Base-by-base conservation (phyloP, 2,113 vertebrate genomes). In the Corydoras maculifer region DNA sequence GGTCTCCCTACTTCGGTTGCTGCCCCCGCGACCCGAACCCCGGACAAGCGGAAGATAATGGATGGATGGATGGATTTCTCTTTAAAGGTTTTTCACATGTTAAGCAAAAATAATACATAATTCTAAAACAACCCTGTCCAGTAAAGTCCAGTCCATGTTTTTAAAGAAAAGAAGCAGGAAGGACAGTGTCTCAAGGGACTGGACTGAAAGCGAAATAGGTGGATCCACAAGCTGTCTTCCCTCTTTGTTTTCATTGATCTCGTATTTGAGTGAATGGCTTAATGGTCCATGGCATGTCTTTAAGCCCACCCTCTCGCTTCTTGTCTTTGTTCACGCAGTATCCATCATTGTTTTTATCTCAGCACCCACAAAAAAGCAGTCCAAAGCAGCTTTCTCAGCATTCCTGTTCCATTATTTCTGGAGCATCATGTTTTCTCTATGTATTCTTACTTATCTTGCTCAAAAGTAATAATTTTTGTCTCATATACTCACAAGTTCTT, bases 51-150 rank as follows among this genome's bases (percentile, higher is more conserved):
- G n/a, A n/a, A n/a, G n/a, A n/a, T n/a, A n/a, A n/a, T n/a, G n/a
- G n/a, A n/a, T n/a, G n/a, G n/a, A n/a, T n/a, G n/a, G n/a, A n/a
- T n/a, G n/a, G n/a, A n/a, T 43, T 43, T 43, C 35, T 5, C 18
- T 25, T 25, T 25, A 25, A 25, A 25, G 18, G 18, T 25, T 25
- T 25, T 25, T 25, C 18, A 25, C 2, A 25, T 25, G 18, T 25
- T 25, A 25, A 2, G 18, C 18, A 25, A 25, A 25, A 1, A 25
- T 25, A 25, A 25, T 25, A 25, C 18, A 25, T 25, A 25, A 25
- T 25, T 25, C 18, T 25, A 55, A 75, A 63, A 72, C 79, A 77
- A 79, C 78, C 65, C 58, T 75, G 72, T 79, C 76, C 48, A 68
- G 35, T 43, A 73, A 61, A 73, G 35, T 70, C 65, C 61, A 69